Base-by-base conservation (phyloP, 1,140 invertebrate genomes). In the Oncopeltus fasciatus region DNA sequence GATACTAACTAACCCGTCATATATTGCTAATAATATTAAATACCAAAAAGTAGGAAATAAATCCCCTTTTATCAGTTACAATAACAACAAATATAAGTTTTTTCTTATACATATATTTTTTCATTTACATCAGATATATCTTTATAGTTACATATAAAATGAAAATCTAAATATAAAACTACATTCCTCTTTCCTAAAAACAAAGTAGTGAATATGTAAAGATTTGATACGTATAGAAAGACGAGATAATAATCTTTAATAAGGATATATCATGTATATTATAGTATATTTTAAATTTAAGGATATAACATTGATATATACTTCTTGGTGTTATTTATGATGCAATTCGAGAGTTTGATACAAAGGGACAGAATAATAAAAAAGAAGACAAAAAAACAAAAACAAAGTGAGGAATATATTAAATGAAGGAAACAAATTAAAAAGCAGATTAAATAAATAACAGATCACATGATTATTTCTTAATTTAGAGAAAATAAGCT, bases 141-240 rank as follows among this genome's bases (percentile, higher is more conserved):
- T n/a, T n/a, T 44, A 46, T 53, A 26, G 4, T 11, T 20, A 47
- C 24, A 53, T 53, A 53, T 4, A 53, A 53, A 53, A 24, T 18
- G 26, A 53, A 53, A 14, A 24, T 53, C 49, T 53, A 53, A 53
- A 53, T 53, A 53, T 53, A 53, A 53, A 53, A 53, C 49, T 53
- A 53, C 49, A 53, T 53, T 26, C 26, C 49, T 8, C 16, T 53
- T 53, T 53, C 49, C 26, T 24, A 53, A 24, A 53, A 53, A 53
- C 24, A 53, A 53, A 53, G 49, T 53, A 53, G 14, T 53, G 49
- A 53, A 53, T 53, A 53, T 53, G 49, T 53, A 9, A 53, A 53
- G 49, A 53, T 53, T 53, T 53, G 49, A 53, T 53, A 53, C 49
- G 49, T 53, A 53, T 53, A 53, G 49, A 53, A 53, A 53, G 49